Evolutionary conservation across 2,888 invertebrate species (phyloP), one percentile per base, ranked within the genome.

Genomic region (Perithous albicinctus): DNA sequence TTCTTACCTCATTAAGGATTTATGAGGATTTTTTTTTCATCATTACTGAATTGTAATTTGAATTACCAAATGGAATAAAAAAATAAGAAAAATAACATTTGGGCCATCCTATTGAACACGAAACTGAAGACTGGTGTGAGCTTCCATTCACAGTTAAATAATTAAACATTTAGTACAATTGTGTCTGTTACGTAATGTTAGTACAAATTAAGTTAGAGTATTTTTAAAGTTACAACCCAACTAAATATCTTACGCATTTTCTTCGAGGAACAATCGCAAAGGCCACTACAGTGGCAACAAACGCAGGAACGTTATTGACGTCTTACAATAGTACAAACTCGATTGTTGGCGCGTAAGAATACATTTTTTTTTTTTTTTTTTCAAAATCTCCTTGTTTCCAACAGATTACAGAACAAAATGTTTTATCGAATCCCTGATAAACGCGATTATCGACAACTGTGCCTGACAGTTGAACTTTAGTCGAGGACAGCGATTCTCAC

Each of bases 111-210:
- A n/a, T n/a, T n/a, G n/a, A n/a, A n/a, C n/a, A n/a, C n/a, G n/a
- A n/a, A n/a, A n/a, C n/a, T n/a, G n/a, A n/a, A n/a, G 1, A 51
- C 20, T 51, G 23, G 8, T 23, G 15, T 46, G 18, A 51, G 20
- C 23, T 56, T 29, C 26, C 6, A 26, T 7, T 7, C 29, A 3
- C n/a, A 54, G 7, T 51, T 26, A 26, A 41, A 61, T 20, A n/a
- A n/a, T n/a, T n/a, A n/a, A n/a, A n/a, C n/a, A n/a, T 63, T 76
- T 81, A 63, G 67, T 67, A 77, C 80, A 73, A 77, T 73, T 66
- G 38, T 66, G 70, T 51, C 67, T 35, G 67, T 56, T 59, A 51
- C 41, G 32, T 35, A n/a, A 35, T 43, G 18, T 29, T 26, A 29
- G 8, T 69, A 63, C 38, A 76, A 56, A 66, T 75, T 38, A 66